phyloP scores from a whole-genome alignment of 2,888 invertebrate genomes.

The Clunio marinus region DNA sequence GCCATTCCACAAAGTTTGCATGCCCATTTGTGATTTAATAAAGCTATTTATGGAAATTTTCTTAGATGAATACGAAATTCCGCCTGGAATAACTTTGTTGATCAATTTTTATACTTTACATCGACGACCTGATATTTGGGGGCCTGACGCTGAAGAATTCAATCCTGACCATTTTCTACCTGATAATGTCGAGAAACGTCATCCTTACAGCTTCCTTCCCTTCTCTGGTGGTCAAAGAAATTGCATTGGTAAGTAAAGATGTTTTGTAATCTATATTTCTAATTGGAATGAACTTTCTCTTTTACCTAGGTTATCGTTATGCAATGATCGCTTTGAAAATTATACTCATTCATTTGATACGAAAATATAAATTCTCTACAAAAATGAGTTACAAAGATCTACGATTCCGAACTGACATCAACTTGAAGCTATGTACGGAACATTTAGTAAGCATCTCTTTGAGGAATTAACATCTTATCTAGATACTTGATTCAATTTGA shows the following conservation, averaged over 20 bases:
- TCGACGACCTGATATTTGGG: constrained; percentile 26
- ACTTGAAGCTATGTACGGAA: constrained; percentile 33
- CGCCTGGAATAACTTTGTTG: constrained; percentile 10
- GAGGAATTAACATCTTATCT: neutral
- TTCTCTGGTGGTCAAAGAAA: constrained; percentile 19
- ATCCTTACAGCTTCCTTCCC: constrained; percentile 11
- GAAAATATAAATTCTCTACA: constrained; percentile 25
- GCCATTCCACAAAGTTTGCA: neutral
- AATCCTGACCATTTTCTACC: constrained; percentile 28
- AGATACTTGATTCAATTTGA: too few species aligned
- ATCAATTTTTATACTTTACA: constrained; percentile 31
- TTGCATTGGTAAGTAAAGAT: constrained; percentile 10
- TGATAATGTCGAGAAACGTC: constrained; percentile 15
- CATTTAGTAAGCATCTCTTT: constrained; percentile 23
- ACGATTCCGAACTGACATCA: constrained; percentile 33
- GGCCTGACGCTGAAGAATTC: constrained; percentile 2
- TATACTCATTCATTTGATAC: constrained; percentile 17
- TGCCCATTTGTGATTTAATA: neutral
- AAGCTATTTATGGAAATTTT: neutral
- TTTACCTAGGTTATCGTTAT: constrained; percentile 23
- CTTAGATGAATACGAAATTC: constrained; percentile 27
- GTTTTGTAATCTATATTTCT: neutral
- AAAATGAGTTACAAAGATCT: constrained; percentile 29
- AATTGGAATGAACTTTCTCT: neutral
- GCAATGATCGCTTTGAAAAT: constrained; percentile 35